Conservation (phyloP, 1,140 invertebrate species). For the Bombus impatiens region DNA sequence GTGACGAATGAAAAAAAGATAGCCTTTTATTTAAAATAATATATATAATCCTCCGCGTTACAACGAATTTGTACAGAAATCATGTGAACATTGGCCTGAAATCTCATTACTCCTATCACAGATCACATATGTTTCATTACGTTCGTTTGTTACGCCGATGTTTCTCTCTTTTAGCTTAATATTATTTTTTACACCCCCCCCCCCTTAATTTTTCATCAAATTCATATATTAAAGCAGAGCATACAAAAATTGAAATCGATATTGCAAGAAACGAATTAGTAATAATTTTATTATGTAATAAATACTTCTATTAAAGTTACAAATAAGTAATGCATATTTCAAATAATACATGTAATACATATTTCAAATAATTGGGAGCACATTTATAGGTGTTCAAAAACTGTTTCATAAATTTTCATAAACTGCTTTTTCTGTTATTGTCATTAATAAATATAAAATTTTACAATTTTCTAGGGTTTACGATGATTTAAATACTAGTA, state of each 20-base stretch:
- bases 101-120: constrained; percentile 17
- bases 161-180: constrained; percentile 11
- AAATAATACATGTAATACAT: not conserved
- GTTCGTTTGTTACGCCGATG: constrained; percentile 54
- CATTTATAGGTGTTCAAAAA: too few species aligned
- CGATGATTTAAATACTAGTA: not conserved
- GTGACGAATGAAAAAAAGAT: not conserved
- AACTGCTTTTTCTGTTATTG: not conserved
- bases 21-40: not conserved
- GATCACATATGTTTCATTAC: constrained; percentile 54
- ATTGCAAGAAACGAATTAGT: not conserved
- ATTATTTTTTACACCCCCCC: not conserved
- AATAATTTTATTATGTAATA: not conserved
- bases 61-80: constrained; percentile 57
- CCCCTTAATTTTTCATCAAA: not conserved
- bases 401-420: too few species aligned
- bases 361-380: not conserved
- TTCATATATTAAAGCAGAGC: not conserved
- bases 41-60: constrained; percentile 33
- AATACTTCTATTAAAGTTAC: not conserved
- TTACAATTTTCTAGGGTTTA: not conserved
- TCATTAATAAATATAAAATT: not conserved
- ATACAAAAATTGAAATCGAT: not conserved
- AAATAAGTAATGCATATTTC: not conserved
- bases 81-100: constrained; percentile 47